Percentiles rank a stretch among this genome's conserved stretches.
These are phyloP conservation scores for Acestrorhynchus altus DNA, from an alignment of 2,797 vertebrate genomes.

Conservation along the genomic window DNA sequence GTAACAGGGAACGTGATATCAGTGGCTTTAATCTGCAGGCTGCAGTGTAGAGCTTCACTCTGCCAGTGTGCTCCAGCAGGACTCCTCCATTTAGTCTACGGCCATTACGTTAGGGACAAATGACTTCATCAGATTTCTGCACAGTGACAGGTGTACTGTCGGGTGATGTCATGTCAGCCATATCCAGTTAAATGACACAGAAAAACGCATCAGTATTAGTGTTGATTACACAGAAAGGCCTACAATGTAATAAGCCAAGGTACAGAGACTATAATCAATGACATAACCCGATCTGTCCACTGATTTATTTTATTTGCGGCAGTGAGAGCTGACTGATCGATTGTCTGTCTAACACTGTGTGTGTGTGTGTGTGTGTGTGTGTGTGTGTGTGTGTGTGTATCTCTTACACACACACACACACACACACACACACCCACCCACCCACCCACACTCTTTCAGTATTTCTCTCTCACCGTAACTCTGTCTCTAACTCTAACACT, in stretches of 20 bases:
- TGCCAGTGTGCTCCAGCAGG: background rate
- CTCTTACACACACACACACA: too few relatives aligned
- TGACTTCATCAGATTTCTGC: background rate
- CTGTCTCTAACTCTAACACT: too few relatives aligned
- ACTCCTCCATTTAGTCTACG: background rate
- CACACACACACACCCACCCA: too few relatives aligned
- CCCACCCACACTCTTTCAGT: too few relatives aligned
- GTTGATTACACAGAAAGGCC: background rate
- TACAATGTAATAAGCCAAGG: background rate
- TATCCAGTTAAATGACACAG: background rate
- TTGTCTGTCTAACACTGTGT: background rate
- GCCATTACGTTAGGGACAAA: constrained; percentile 4
- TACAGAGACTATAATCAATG: background rate
- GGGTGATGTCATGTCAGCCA: constrained; percentile 5
- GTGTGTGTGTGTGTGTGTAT: background rate
- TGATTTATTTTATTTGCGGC: background rate
- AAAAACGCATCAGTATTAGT: background rate
- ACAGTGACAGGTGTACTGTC: background rate
- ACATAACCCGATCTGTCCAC: background rate
- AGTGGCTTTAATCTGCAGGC: background rate
- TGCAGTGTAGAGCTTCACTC: background rate
- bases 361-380: background rate
- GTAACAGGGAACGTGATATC: background rate
- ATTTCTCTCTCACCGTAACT: too few relatives aligned
- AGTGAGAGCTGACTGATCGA: constrained; percentile 13